Base-by-base conservation (phyloP, 2,797 vertebrate genomes). In the Scolopax bukidnonensis region DNA sequence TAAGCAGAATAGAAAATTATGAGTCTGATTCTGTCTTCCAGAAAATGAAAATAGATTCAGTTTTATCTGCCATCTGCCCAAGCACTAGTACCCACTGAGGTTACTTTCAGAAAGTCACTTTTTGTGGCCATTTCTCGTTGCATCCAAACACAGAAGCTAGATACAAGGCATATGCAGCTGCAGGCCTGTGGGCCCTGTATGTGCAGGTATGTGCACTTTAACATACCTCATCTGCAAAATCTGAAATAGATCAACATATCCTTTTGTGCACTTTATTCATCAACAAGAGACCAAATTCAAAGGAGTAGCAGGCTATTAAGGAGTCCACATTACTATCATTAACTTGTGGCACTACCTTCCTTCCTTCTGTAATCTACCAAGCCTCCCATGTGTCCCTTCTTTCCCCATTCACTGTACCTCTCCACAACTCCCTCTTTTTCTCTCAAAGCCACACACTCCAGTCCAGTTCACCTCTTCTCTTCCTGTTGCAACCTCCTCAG, bases 161-260 rank as follows among this genome's bases (percentile, higher is more conserved):
- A 0, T 25, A 38, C 0, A 4, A 76, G 28, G 8, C 8, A 28
- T 53, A 4, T 2, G 6, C 7, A 74, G 54, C 36, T 36, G 40
- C 53, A 48, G 33, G 50, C 7, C 40, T 54, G n/a, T 28, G 45
- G 75, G 56, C 12, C 11, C 23, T 45, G 12, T 30, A 20, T 9
- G 21, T 6, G 10, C 53, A 65, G 9, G 10, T 74, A 32, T 6
- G 16, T 28, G 12, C 23, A 53, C 47, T 36, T n/a, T 21, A 77
- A 61, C n/a, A 27, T 17, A 56, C 20, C 16, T 74, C 28, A 59
- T 47, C 47, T 51, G 7, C 32, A 88, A 50, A 16, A 60, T 19
- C 27, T 51, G n/a, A 57, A 84, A 38, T 16, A 57, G 10, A 50
- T 10, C 13, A 28, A 33, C 33, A 23, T 9, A 73, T 16, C 13